Conservation (phyloP, 2,797 vertebrate species). For the Acanthurus tractus region DNA sequence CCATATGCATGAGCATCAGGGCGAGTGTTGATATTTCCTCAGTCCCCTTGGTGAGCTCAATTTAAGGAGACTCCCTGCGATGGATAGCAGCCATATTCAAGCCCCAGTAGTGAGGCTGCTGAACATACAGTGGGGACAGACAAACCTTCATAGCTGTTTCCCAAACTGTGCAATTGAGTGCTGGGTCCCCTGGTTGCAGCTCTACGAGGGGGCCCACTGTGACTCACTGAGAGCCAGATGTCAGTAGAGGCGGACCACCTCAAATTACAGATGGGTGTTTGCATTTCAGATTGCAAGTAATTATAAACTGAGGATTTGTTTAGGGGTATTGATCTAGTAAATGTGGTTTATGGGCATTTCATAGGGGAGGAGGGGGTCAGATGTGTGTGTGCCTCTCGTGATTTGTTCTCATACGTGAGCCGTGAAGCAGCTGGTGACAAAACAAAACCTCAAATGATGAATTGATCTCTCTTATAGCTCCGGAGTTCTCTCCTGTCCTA, state of each 20-base stretch:
- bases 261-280: conserved; percentile 59
- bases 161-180: conserved; percentile 52
- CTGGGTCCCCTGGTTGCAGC: conserved; percentile 30
- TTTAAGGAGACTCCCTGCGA: conserved; percentile 48
- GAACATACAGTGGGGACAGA: conserved; percentile 34
- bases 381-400: not conserved
- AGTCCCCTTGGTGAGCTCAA: conserved; percentile 62
- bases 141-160: conserved; percentile 41
- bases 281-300: conserved; percentile 46
- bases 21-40: conserved; percentile 75
- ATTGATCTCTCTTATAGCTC: conserved; percentile 28
- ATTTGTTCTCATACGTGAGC: conserved; percentile 31
- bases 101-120: conserved; percentile 45
- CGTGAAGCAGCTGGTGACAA: conserved; percentile 43
- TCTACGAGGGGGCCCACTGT: conserved; percentile 49
- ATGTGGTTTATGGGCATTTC: conserved; percentile 16
- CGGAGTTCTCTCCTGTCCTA: conserved; percentile 28
- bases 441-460: conserved; percentile 24
- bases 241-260: conserved; percentile 52
- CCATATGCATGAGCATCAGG: conserved; percentile 71
- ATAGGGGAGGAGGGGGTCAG: not conserved
- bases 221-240: conserved; percentile 66
- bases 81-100: conserved; percentile 63
- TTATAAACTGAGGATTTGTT: conserved; percentile 57
- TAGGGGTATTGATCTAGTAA: conserved; percentile 45